Percentiles rank a stretch among this genome's conserved stretches.
phyloP scores from a whole-genome alignment of 1,140 invertebrate species.

The Drosophila willistoni region DNA sequence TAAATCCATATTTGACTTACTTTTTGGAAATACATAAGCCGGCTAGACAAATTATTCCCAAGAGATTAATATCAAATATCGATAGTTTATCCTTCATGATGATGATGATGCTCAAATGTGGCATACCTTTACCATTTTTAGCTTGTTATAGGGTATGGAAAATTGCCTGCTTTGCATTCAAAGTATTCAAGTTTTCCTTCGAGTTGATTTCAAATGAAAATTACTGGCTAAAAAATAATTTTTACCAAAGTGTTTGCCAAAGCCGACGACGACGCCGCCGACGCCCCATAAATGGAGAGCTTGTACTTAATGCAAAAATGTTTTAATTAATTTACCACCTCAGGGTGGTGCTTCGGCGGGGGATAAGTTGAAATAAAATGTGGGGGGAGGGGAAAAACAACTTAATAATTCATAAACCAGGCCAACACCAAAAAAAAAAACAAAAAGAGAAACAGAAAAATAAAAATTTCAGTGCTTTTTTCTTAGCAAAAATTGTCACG shows the following conservation, averaged over 20 bases:
- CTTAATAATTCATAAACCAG: slow-evolving; percentile 74
- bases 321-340: slow-evolving; percentile 73
- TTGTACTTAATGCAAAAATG: slow-evolving; percentile 75
- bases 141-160: slow-evolving; percentile 18
- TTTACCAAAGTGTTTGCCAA: slow-evolving; percentile 64
- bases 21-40: neutral
- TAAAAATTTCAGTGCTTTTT: slow-evolving; percentile 24
- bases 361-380: slow-evolving; percentile 3
- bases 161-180: slow-evolving; percentile 74
- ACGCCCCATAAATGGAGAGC: slow-evolving; percentile 14
- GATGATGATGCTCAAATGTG: neutral
- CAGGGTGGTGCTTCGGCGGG: neutral
- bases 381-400: slow-evolving; percentile 51
- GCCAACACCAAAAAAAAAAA: neutral
- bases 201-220: slow-evolving; percentile 70
- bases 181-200: slow-evolving; percentile 51
- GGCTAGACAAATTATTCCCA: neutral
- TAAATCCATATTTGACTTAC: neutral
- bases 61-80: slow-evolving; percentile 1
- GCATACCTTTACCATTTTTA: neutral
- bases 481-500: slow-evolving; percentile 57
- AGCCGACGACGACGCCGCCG: neutral
- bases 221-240: slow-evolving; percentile 66
- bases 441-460: neutral
- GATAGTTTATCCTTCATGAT: neutral